These are phyloP conservation scores for Aethes cnicana DNA, from an alignment of 2,888 invertebrate genomes.

Conservation along the genomic window DNA sequence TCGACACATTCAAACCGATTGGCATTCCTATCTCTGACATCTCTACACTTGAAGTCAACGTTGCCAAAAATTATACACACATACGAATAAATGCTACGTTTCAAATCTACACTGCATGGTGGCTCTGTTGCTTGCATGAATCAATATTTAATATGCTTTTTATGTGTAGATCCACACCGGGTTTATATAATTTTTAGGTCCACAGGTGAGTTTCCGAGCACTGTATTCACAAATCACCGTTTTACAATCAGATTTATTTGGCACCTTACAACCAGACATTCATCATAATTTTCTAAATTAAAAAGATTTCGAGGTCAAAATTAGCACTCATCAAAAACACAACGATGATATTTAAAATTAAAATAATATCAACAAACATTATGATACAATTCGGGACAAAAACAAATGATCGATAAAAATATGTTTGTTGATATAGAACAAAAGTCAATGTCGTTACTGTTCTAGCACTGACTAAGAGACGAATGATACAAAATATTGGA, in stretches of 20 bases:
- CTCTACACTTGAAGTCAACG: constrained; percentile 59
- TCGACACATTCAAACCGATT: constrained; percentile 64
- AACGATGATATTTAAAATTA: no score
- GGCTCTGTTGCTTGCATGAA: constrained; percentile 74
- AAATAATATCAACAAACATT: no score
- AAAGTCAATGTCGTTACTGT: constrained; percentile 13
- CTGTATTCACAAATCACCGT: constrained; percentile 20
- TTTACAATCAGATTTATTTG: constrained; percentile 1
- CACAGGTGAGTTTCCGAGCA: constrained; percentile 23
- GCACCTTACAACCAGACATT: constrained; percentile 13
- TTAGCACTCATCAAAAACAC: constrained; percentile 3
- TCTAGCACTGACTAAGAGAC: background rate
- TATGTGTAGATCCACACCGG: constrained; percentile 68
- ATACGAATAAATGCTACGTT: constrained; percentile 44
- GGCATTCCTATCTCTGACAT: constrained; percentile 51
- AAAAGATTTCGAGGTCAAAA: background rate
- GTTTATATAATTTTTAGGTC: constrained; percentile 34
- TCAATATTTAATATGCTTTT: constrained; percentile 70
- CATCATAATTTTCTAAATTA: constrained; percentile 18
- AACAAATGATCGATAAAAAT: background rate
- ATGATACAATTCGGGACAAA: no score
- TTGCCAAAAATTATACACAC: constrained; percentile 48
- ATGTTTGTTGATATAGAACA: background rate
- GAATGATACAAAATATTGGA: background rate
- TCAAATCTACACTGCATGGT: constrained; percentile 70